phyloP scores from a whole-genome alignment of 2,888 invertebrate species.

The Pterostichus niger region DNA sequence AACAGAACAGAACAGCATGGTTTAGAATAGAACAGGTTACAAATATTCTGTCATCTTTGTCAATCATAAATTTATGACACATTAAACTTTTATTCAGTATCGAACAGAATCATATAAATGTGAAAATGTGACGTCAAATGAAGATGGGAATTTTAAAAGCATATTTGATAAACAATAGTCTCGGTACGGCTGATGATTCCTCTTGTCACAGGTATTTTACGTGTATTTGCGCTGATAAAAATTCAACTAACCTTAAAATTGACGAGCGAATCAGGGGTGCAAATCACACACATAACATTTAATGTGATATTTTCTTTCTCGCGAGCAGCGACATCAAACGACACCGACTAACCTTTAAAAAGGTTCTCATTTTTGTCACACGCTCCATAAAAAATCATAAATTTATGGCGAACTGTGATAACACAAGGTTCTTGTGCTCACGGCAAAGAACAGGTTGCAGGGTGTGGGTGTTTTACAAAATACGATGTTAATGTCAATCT shows the following conservation, averaged over 20 bases:
- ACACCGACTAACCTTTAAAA: slow-evolving; percentile 53
- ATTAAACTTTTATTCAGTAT: too few relatives aligned
- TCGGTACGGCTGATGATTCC: not conserved
- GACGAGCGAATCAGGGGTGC: slow-evolving; percentile 49
- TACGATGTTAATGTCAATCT: slow-evolving; percentile 32
- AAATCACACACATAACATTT: slow-evolving; percentile 63
- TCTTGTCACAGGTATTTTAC: slow-evolving; percentile 14
- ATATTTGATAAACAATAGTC: not conserved
- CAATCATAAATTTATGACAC: too few relatives aligned
- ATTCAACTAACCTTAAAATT: slow-evolving; percentile 63
- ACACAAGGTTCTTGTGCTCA: slow-evolving; percentile 2
- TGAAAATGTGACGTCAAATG: too few relatives aligned
- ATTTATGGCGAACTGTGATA: slow-evolving; percentile 25
- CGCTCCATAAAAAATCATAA: slow-evolving; percentile 53
- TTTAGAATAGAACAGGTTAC: too few relatives aligned
- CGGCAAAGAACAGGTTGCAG: slow-evolving; percentile 29
- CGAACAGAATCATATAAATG: too few relatives aligned
- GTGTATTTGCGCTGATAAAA: slow-evolving; percentile 42
- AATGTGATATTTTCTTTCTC: slow-evolving; percentile 61
- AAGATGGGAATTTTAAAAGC: not conserved
- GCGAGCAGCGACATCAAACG: slow-evolving; percentile 48
- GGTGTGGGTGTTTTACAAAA: slow-evolving; percentile 7
- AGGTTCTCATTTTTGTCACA: slow-evolving; percentile 58
- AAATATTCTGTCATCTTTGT: too few relatives aligned
- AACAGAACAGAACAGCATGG: too few relatives aligned